Evolutionary conservation across 2,113 vertebrate genomes (phyloP).

Genomic region (Monopterus albus): DNA sequence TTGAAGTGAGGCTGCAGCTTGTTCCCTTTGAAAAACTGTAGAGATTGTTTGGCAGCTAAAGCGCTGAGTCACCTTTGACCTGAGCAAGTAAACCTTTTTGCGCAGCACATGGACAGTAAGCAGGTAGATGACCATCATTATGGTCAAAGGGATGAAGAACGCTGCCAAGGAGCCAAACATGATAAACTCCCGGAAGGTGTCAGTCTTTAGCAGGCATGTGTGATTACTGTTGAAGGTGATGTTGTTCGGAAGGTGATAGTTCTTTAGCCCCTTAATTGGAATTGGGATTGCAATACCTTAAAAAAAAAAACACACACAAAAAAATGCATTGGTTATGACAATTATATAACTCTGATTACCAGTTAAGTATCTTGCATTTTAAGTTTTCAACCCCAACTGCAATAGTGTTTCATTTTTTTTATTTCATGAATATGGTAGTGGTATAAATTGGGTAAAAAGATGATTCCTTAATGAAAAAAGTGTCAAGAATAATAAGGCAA

Average conservation of each 20-base stretch:
- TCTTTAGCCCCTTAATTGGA: slow-evolving; percentile 90
- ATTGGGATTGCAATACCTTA: slow-evolving; percentile 96
- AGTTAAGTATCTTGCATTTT: background rate
- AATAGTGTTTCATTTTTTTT: no score
- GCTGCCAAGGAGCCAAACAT: slow-evolving; percentile 92
- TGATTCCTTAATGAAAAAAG: no score
- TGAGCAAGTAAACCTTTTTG: slow-evolving; percentile 92
- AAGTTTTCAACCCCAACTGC: background rate
- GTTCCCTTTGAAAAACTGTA: slow-evolving; percentile 88
- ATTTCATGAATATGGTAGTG: background rate
- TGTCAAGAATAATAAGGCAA: background rate
- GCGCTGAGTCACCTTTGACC: slow-evolving; percentile 85
- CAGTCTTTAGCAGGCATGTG: slow-evolving; percentile 87
- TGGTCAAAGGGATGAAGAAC: slow-evolving; percentile 93
- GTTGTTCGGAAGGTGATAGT: slow-evolving; percentile 74
- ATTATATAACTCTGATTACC: background rate
- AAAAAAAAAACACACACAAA: no score
- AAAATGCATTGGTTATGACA: no score
- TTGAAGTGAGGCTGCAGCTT: slow-evolving; percentile 65
- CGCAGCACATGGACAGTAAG: slow-evolving; percentile 92
- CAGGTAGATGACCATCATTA: slow-evolving; percentile 96
- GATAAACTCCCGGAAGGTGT: slow-evolving; percentile 91
- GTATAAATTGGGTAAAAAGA: background rate
- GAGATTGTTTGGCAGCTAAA: slow-evolving; percentile 85
- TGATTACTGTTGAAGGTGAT: slow-evolving; percentile 85